Conservation (phyloP, 2,797 vertebrate genomes). For the Rhadinocentrus ornatus region DNA sequence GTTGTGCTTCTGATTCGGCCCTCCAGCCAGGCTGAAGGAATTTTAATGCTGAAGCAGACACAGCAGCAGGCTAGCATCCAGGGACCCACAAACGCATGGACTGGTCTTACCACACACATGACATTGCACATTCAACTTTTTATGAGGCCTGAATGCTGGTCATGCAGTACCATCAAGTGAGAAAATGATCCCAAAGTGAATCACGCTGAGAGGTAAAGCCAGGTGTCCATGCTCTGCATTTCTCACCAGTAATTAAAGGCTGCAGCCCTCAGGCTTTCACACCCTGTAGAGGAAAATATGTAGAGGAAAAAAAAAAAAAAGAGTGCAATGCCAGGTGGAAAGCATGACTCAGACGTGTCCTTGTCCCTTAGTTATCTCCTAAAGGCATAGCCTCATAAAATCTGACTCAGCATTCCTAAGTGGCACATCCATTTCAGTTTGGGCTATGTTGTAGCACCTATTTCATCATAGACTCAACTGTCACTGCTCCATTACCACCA, state of each 20-base stretch:
- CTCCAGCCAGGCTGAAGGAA: slow-evolving; percentile 16
- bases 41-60: slow-evolving; percentile 15
- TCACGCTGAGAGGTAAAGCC: slow-evolving; percentile 60
- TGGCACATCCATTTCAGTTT: slow-evolving; percentile 9
- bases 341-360: slow-evolving; percentile 48
- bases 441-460: neutral
- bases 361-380: slow-evolving; percentile 44
- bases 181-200: slow-evolving; percentile 56
- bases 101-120: neutral
- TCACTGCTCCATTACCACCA: slow-evolving; percentile 29
- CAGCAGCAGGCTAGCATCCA: neutral
- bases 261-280: slow-evolving; percentile 57
- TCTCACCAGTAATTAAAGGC: slow-evolving; percentile 76
- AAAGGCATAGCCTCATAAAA: slow-evolving; percentile 42
- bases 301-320: slow-evolving; percentile 21
- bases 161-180: slow-evolving; percentile 44
- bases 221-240: slow-evolving; percentile 68
- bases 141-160: slow-evolving; percentile 33
- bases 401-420: slow-evolving; percentile 3
- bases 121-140: slow-evolving; percentile 5
- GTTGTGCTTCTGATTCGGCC: slow-evolving; percentile 4
- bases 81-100: slow-evolving; percentile 29
- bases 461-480: slow-evolving; percentile 26
- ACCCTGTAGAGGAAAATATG: slow-evolving; percentile 43
- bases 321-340: slow-evolving; percentile 17